Percentiles rank a stretch among this genome's conserved stretches.
These are phyloP conservation scores for Procambarus virginalis DNA, from an alignment of 1,140 invertebrate species.

Conservation along the genomic window DNA sequence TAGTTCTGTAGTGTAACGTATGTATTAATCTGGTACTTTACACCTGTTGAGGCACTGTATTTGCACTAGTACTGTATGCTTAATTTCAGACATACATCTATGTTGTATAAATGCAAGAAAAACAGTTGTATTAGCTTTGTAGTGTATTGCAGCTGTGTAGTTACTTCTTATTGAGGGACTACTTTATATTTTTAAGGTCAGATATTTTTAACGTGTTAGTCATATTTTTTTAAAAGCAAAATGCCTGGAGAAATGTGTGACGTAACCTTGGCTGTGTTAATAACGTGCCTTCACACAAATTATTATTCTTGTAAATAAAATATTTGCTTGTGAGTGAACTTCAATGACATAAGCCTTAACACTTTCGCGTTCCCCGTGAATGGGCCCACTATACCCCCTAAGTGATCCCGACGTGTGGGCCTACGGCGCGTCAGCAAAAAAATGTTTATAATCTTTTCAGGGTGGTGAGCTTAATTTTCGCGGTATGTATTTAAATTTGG, in stretches of 20 bases:
- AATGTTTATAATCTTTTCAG: too few relatives aligned
- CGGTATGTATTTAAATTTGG: too few relatives aligned
- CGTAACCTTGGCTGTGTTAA: background rate
- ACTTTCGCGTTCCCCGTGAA: too few relatives aligned
- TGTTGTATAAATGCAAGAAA: background rate
- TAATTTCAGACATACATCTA: background rate
- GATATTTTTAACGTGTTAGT: background rate
- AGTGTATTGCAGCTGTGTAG: background rate
- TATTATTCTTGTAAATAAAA: too few relatives aligned
- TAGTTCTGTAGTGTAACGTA: background rate
- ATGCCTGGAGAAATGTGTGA: background rate
- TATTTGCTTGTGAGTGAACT: too few relatives aligned
- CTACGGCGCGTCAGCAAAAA: too few relatives aligned
- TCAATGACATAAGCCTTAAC: too few relatives aligned
- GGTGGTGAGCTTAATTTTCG: too few relatives aligned
- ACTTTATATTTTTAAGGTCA: background rate
- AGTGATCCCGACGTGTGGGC: too few relatives aligned
- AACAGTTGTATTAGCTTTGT: background rate
- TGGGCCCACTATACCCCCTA: too few relatives aligned
- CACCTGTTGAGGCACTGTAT: background rate
- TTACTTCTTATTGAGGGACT: background rate
- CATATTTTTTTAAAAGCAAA: background rate
- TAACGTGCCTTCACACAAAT: too few relatives aligned
- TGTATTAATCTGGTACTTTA: background rate
- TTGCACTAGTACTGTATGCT: slow-evolving; percentile 1